Base-by-base conservation (phyloP, 1,140 invertebrate genomes). In the Nixonia krombeini region DNA sequence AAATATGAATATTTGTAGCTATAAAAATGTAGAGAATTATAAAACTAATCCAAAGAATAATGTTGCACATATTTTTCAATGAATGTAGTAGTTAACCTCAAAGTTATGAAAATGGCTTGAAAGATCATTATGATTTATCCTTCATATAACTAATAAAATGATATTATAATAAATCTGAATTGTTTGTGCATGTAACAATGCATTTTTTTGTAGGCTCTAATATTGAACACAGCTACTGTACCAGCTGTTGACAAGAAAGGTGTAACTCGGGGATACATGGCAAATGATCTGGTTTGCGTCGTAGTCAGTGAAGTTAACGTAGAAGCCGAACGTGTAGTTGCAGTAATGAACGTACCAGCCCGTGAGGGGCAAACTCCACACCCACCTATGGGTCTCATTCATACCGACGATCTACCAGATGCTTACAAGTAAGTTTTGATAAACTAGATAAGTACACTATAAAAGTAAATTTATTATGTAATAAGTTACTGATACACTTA, bases 271-370 rank as follows among this genome's bases (percentile, higher is more conserved):
- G 89, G 88, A 82, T 94, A 91, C 87, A 89, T 90, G 83, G 90
- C 89, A 86, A 94, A 92, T 88, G 93, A 95, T 85, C 90, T 91
- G 70, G 89, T 95, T 40, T 92, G 93, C 87, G 94, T 93, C 86
- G 93, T 95, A 87, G 92, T 96, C 12, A 87, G 95, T 72, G 92
- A 93, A 88, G 91, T 96, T 53, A 92, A 92, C 75, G 89, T 92
- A 37, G 94, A 96, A 77, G 90, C 91, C 16, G 93, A 96, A 82
- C 95, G 94, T 86, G 89, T 97, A 78, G 89, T 93, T 61, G 89
- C 93, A 78, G 93, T 94, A 74, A 93, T 96, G 90, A 92, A 94
- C 82, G 91, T 92, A 57, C 84, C 88, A 61, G 88, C 90, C 38
- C 86, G 91, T 55, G 89, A 90, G 72, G 89, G 90, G 75, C 90